A percentile compares a stretch with the other conserved stretches of the same genome.
Conservation (phyloP, 2,888 invertebrate species). For the Vanessa cardui region DNA sequence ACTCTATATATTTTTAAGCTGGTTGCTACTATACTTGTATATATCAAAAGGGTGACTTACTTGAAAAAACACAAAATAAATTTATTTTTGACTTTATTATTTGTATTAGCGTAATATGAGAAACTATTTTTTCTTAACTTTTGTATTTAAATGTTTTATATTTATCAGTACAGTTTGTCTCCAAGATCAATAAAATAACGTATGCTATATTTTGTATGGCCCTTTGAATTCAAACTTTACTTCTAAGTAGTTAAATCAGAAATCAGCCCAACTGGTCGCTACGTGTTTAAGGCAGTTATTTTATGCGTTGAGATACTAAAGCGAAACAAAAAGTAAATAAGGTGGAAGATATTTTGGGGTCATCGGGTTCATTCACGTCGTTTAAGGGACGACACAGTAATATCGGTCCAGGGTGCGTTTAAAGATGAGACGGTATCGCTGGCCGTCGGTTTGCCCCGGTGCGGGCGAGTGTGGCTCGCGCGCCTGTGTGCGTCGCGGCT, state of each 20-base stretch:
- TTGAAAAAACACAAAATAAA: not conserved
- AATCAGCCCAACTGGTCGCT: no score
- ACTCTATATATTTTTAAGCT: no score
- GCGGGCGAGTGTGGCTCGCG: constrained; percentile 45
- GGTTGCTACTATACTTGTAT: no score
- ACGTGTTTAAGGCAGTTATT: no score
- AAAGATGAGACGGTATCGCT: constrained; percentile 55
- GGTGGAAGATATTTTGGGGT: constrained; percentile 26
- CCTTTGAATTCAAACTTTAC: not conserved
- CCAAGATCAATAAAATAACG: not conserved
- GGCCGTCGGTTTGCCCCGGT: constrained; percentile 45
- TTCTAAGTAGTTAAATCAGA: constrained; percentile 33
- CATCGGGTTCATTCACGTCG: constrained; percentile 60
- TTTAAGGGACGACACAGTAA: constrained; percentile 46
- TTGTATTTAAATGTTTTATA: no score
- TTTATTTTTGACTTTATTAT: no score
- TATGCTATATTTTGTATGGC: not conserved
- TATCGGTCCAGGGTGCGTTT: constrained; percentile 45
- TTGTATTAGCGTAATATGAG: no score
- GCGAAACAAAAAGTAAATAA: no score
- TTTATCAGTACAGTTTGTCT: no score
- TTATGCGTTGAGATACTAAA: no score
- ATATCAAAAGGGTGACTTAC: no score
- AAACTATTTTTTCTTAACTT: no score
- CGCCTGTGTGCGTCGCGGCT: constrained; percentile 53